phyloP scores from a whole-genome alignment of 2,113 vertebrate genomes.

The Polypterus senegalus region DNA sequence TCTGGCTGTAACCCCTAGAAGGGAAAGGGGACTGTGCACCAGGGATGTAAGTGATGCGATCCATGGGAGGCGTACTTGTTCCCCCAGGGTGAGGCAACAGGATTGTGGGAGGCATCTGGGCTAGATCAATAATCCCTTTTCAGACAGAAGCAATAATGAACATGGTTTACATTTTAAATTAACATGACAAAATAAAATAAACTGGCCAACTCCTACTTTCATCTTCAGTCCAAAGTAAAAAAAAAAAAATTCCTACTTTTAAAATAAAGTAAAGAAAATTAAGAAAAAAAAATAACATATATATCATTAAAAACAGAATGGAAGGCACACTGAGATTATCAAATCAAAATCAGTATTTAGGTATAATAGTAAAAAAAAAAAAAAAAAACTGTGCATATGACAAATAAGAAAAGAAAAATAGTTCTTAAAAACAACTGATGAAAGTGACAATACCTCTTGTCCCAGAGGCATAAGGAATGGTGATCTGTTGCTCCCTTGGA shows the following conservation, averaged over 20 bases:
- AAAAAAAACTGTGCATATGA: neutral
- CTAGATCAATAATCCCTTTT: constrained; percentile 96
- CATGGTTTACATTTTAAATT: constrained; percentile 11
- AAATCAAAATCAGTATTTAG: neutral
- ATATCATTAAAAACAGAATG: neutral
- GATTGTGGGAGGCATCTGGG: constrained; percentile 95
- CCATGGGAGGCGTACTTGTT: constrained; percentile 86
- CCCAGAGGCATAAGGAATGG: constrained; percentile 67
- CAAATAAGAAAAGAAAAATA: neutral
- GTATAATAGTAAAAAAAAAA: neutral
- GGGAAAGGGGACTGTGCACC: constrained; percentile 88
- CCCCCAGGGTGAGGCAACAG: constrained; percentile 95
- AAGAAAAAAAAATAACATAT: too few relatives aligned
- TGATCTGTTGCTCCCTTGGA: constrained; percentile 73
- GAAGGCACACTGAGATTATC: neutral
- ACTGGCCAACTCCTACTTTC: constrained; percentile 11
- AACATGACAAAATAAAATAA: constrained; percentile 22
- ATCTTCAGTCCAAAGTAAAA: too few relatives aligned
- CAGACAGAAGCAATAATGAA: constrained; percentile 54
- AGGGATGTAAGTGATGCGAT: constrained; percentile 90
- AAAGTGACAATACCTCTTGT: constrained; percentile 59
- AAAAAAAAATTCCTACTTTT: too few relatives aligned
- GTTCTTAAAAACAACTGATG: too few relatives aligned
- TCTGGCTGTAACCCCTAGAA: constrained; percentile 83
- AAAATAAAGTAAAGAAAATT: too few relatives aligned